phyloP scores from a whole-genome alignment of 2,113 vertebrate genomes.

The Mormyrus iriodes region DNA sequence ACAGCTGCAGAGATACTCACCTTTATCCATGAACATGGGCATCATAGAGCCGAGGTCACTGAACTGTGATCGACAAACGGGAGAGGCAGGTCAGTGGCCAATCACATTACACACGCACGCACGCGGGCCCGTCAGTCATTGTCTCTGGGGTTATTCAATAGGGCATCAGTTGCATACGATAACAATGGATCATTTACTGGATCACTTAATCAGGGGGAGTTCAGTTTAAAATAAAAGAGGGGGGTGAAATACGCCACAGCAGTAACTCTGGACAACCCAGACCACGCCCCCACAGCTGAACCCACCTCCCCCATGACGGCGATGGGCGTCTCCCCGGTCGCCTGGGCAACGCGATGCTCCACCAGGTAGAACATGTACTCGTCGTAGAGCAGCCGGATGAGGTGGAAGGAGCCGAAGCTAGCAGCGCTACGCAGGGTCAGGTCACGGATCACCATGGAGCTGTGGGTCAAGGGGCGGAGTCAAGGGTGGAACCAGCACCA shows the following conservation, averaged over 20 bases:
- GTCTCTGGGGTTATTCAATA: too few relatives aligned
- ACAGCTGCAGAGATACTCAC: conserved; percentile 48
- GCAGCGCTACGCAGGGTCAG: conserved; percentile 91
- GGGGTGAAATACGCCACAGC: background rate
- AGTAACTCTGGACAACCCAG: background rate
- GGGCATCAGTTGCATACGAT: too few relatives aligned
- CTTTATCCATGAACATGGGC: conserved; percentile 84
- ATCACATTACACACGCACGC: background rate
- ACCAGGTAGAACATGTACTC: conserved; percentile 99
- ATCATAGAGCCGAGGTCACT: conserved; percentile 85
- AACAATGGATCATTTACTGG: too few relatives aligned
- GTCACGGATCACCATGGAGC: conserved; percentile 98
- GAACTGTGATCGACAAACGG: conserved; percentile 67
- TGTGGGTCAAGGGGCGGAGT: conserved; percentile 34
- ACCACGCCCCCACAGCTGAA: too few relatives aligned
- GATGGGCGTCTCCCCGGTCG: conserved; percentile 90
- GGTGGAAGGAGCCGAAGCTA: conserved; percentile 95
- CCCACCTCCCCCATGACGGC: conserved; percentile 97
- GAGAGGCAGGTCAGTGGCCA: background rate
- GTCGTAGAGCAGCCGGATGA: conserved; percentile 94
- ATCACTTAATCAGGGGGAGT: too few relatives aligned
- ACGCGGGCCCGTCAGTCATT: too few relatives aligned
- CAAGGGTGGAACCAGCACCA: background rate
- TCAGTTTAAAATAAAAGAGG: too few relatives aligned
- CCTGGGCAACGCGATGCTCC: conserved; percentile 89